A percentile compares a stretch with the other conserved stretches of the same genome.
phyloP scores from a whole-genome alignment of 2,797 vertebrate species.

The Pelobates cultripes region DNA sequence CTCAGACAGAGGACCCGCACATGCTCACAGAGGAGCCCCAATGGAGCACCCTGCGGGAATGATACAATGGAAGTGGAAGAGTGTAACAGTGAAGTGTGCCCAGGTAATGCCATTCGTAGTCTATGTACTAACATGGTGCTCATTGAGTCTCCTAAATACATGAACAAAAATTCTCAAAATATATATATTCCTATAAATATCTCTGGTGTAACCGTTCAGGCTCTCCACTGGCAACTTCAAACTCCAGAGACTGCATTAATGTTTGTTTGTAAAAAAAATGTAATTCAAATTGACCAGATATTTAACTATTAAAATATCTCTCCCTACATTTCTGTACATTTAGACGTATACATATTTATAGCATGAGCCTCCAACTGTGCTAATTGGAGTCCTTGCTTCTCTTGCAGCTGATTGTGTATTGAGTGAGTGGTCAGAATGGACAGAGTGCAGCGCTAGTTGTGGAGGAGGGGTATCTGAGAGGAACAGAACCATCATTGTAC shows the following conservation, averaged over 20 bases:
- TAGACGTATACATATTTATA: background rate
- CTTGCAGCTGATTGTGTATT: constrained; percentile 71
- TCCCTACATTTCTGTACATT: too few relatives aligned
- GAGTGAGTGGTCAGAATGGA: constrained; percentile 81
- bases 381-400: background rate
- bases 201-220: too few relatives aligned
- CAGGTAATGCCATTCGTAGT: constrained; percentile 65
- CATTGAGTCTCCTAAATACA: too few relatives aligned
- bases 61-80: constrained; percentile 61
- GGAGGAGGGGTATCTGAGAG: constrained; percentile 72
- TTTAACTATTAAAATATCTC: too few relatives aligned
- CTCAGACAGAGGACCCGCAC: constrained; percentile 67
- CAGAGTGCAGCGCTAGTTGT: constrained; percentile 77
- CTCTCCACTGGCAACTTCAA: too few relatives aligned
- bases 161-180: too few relatives aligned
- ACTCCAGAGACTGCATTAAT: too few relatives aligned
- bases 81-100: constrained; percentile 75
- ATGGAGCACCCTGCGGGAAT: constrained; percentile 64
- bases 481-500: constrained; percentile 67
- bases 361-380: background rate
- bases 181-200: too few relatives aligned
- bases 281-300: too few relatives aligned
- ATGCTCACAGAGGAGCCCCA: constrained; percentile 64
- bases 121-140: too few relatives aligned
- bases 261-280: too few relatives aligned